phyloP scores from a whole-genome alignment of 2,113 vertebrate species.

The Eira barbara region DNA sequence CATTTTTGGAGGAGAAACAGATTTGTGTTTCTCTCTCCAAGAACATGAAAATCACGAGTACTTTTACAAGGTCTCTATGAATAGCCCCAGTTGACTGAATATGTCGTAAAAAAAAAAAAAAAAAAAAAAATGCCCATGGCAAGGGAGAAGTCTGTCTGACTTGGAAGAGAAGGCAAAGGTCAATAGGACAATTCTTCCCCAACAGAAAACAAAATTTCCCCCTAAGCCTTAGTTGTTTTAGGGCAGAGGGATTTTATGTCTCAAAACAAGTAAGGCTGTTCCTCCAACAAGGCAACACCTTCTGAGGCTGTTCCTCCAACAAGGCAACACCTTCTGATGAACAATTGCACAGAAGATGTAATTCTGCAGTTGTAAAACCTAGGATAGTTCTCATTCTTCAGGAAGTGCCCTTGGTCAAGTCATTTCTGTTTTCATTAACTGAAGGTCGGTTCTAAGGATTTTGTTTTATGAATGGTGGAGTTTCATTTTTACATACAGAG shows the following conservation, averaged over 20 bases:
- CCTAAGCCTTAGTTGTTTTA: neutral
- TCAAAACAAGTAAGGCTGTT: neutral
- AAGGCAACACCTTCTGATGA: neutral
- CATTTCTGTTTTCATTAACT: conserved; percentile 16
- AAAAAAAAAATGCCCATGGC: neutral
- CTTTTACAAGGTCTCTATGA: conserved; percentile 72
- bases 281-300: neutral
- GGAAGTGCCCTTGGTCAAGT: neutral
- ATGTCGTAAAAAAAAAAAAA: neutral
- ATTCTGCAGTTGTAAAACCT: neutral
- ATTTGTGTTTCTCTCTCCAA: conserved; percentile 65
- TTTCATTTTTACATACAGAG: conserved; percentile 18
- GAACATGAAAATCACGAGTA: conserved; percentile 71
- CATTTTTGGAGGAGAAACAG: conserved; percentile 70
- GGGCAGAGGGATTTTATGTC: neutral
- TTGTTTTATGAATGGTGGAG: neutral
- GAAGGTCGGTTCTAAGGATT: neutral
- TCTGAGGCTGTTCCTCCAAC: neutral
- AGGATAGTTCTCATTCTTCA: conserved; percentile 13
- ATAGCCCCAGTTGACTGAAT: conserved; percentile 61
- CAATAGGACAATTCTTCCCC: neutral
- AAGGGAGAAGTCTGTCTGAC: neutral
- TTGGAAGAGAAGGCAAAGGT: conserved; percentile 44
- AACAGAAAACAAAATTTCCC: neutral
- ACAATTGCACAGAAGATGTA: neutral